Evolutionary conservation across 1,140 invertebrate species (phyloP), one percentile per base, ranked within the genome.

Genomic region (Micrasema minimum): DNA sequence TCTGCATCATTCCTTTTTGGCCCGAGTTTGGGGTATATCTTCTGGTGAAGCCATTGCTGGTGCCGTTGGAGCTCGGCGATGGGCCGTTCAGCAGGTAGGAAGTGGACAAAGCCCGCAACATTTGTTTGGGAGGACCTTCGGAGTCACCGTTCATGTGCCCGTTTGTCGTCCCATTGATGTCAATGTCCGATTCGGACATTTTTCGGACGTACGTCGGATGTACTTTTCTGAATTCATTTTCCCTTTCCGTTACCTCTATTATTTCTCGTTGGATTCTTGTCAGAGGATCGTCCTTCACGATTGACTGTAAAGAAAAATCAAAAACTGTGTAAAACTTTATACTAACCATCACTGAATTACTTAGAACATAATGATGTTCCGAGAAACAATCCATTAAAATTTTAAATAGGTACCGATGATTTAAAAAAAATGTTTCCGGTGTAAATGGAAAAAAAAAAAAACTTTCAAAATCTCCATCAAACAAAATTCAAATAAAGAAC

Each of bases 1-100:
- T 86, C 75, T 92, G 90, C 91, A 93, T 93, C 37, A 93, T 84
- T 0, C 90, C 90, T 77, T 89, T 90, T 50, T 90, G 89, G n/a
- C 86, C 86, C 0, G 83, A 86, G 62, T 83, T 85, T 0, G 86
- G 87, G 0, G 88, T 85, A 65, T 89, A 89, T 46, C 87, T 83
- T 37, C 88, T 78, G 16, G 86, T 85, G 76, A 82, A 82, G 5
- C 82, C 77, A 76, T 86, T 78, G 71, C 79, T 72, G 75, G 79
- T 77, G 59, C 82, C 16, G 41, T 80, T 45, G 53, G 77, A 75
- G 50, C 79, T 51, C 22, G 76, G 84, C 20, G 75, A 80, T n/a
- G 83, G 77, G 18, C 82, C 79, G 22, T 81, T 84, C 38, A 85
- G 76, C 53, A 87, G 82, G 12, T 89, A 87, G 0, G 88, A 88